Percentiles rank a stretch among this genome's conserved stretches.
Conservation (phyloP, 2,888 invertebrate species). For the Chalcosyrphus nemorum region DNA sequence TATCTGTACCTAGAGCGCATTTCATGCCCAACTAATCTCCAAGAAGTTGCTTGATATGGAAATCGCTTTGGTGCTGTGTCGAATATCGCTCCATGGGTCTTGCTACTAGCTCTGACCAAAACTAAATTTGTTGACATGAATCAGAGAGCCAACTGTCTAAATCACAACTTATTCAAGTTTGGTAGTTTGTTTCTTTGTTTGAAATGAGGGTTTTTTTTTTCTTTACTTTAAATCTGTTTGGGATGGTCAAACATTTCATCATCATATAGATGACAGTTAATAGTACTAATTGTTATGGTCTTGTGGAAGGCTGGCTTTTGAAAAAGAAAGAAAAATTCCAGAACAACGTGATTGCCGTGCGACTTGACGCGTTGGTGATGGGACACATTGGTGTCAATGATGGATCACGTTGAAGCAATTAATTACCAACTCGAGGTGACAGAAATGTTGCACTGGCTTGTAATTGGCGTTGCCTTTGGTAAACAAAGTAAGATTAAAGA, state of each 20-base stretch:
- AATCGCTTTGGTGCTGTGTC: neutral
- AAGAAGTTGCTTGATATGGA: neutral
- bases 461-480: neutral
- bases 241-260: neutral
- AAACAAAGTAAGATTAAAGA: neutral
- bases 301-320: neutral
- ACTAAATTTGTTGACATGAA: slow-evolving; percentile 6
- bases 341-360: neutral
- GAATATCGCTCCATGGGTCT: slow-evolving; percentile 5
- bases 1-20: too few relatives aligned
- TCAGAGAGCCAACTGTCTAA: slow-evolving; percentile 11
- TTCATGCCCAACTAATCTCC: neutral
- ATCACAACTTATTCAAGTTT: slow-evolving; percentile 12
- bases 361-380: neutral
- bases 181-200: neutral
- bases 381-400: neutral
- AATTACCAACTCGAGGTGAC: neutral
- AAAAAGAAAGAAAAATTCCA: too few relatives aligned
- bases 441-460: neutral
- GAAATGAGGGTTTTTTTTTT: neutral
- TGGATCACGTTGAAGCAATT: neutral
- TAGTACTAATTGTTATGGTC: neutral
- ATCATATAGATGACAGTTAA: neutral
- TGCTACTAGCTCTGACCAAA: neutral
- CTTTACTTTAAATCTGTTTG: too few relatives aligned